Base-by-base conservation (phyloP, 1,140 invertebrate species). In the Drosophila asahinai region DNA sequence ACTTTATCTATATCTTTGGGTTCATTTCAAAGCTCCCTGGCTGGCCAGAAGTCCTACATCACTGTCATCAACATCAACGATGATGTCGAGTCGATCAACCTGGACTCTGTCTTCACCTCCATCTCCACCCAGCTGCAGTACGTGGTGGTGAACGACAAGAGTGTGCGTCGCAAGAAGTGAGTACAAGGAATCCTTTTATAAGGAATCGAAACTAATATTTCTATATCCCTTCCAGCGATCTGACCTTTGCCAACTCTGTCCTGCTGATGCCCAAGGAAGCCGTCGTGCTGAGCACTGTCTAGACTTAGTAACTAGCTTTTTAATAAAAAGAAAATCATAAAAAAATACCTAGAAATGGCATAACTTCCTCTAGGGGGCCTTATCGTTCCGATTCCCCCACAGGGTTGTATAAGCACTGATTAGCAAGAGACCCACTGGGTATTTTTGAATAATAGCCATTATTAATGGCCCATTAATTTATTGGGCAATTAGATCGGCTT, bases 211-310 rank as follows among this genome's bases (percentile, higher is more conserved):
- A 0, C 58, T 48, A 9, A 42, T 15, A 2, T 58, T 2, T 30
- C 3, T 4, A 9, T 12, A 3, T 58, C 45, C 22, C 0, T 68
- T 71, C 2, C 14, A 92, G 91, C 22, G 91, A 92, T 66, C 47
- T 75, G 0, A 84, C 79, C 5, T 72, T 66, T 27, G 60, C 91
- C 55, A 86, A 91, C 45, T 86, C 83, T 0, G 47, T 92, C 42
- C 48, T 87, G 19, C 19, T 92, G 71, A 70, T 92, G 84, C 91
- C 91, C 59, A 92, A 92, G 57, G 91, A 92, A 61, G 91, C 81
- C 19, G 59, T 92, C 30, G 83, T 92, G 5, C 77, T 92, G 3
- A 81, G 73, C 72, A 92, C 91, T 43, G 54, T 90, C 54, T 86
- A 67, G 73, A 25, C 38, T 9, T 7, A 15, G 14, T n/a, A 15